Evolutionary conservation across 2,797 vertebrate genomes (phyloP).

Genomic region (Danio tinwini): DNA sequence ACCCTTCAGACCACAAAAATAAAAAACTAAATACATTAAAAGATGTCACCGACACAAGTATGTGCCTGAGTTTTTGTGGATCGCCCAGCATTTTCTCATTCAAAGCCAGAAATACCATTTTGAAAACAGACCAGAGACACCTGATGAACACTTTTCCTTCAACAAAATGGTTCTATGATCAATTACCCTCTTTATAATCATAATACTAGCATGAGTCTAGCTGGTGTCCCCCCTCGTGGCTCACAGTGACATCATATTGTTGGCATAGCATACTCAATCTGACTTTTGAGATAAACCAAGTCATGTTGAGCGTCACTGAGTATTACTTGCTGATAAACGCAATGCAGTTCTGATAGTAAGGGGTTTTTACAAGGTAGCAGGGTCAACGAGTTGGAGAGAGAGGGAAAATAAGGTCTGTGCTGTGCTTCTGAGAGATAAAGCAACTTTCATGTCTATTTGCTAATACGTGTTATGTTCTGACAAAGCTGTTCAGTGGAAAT

Average conservation of each 20-base stretch:
- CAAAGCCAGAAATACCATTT: neutral
- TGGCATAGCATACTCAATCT: constrained; percentile 15
- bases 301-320: constrained; percentile 1
- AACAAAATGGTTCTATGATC: neutral
- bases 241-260: constrained; percentile 15
- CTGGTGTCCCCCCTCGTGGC: neutral
- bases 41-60: neutral
- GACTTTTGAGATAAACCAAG: constrained; percentile 36
- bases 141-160: neutral
- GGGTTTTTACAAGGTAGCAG: constrained; percentile 31
- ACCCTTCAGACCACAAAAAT: neutral
- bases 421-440: constrained; percentile 58
- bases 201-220: neutral
- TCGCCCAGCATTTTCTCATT: neutral
- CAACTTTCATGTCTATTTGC: constrained; percentile 56
- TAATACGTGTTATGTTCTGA: constrained; percentile 50
- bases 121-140: neutral
- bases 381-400: neutral
- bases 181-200: neutral
- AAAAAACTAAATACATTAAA: constrained; percentile 21
- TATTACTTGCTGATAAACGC: constrained; percentile 17
- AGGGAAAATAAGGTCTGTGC: neutral
- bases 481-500: neutral
- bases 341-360: constrained; percentile 20
- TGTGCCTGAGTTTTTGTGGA: neutral